Evolutionary conservation across 2,797 vertebrate species (phyloP).

Genomic region (Pangasius mekongensis): DNA sequence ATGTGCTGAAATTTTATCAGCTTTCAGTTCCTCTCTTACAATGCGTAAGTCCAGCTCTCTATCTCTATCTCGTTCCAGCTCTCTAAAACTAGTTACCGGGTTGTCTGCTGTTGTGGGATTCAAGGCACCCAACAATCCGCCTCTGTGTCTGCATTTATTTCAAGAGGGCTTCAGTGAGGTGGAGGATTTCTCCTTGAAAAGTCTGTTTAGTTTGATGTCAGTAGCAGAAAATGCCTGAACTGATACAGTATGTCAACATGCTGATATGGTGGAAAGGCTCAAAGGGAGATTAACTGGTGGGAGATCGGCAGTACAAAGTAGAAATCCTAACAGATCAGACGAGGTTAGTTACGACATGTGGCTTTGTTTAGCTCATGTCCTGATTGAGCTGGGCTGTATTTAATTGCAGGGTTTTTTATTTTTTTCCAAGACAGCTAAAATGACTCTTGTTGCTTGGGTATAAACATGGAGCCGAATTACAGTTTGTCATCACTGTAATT

Average conservation of each 20-base stretch:
- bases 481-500: neutral
- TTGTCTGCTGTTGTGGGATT: conserved; percentile 24
- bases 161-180: neutral
- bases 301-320: conserved; percentile 25
- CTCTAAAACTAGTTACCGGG: conserved; percentile 17
- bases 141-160: conserved; percentile 28
- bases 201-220: neutral
- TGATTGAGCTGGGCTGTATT: conserved; percentile 14
- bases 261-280: neutral
- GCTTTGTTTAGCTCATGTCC: conserved; percentile 1
- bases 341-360: conserved; percentile 23
- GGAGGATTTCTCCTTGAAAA: neutral
- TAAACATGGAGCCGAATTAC: neutral
- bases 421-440: neutral
- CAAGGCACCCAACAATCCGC: neutral
- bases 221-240: neutral
- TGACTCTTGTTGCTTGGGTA: neutral
- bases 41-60: neutral
- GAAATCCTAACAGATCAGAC: conserved; percentile 4
- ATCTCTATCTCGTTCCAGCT: neutral
- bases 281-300: conserved; percentile 19
- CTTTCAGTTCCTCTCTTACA: neutral
- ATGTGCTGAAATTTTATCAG: conserved; percentile 18
- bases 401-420: neutral
- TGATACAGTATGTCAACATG: conserved; percentile 8